Evolutionary conservation across 2,888 invertebrate species (phyloP), one percentile per base, ranked within the genome.

Genomic region (Ceratothoa steindachneri): DNA sequence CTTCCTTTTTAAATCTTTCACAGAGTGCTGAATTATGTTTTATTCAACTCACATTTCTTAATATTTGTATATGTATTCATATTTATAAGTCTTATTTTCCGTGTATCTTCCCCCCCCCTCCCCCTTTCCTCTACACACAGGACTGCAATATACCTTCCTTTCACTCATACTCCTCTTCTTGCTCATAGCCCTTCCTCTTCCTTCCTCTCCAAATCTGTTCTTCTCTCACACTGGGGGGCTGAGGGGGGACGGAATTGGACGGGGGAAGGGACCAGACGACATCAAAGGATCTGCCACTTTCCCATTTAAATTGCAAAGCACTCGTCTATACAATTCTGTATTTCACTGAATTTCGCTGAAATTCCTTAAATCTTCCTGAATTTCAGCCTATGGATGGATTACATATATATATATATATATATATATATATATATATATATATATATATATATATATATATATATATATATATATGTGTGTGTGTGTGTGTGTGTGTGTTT

Each of bases 371-470:
- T 60, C 60, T 60, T 60, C 19, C 60, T 24, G 60, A 60, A 24
- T 24, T 60, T 60, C 60, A 24, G 22, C 27, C 60, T 60, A 24
- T n/a, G 60, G 24, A 24, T 60, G 60, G 24, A 60, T 60, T 24
- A 9, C 30, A 67, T 30, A 67, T 67, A 30, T 67, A 67, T 30
- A 30, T 67, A 67, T 31, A 67, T 67, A 30, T 31, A 67, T 30
- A 30, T 29, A 30, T 67, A 30, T 30, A 30, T 30, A 67, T 67
- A 67, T 67, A 67, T 30, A 67, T 67, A 67, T 67, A 67, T 67
- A 67, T 67, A 67, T 67, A 67, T 67, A 67, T 67, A 67, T 67
- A 67, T 67, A 67, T 67, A 67, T 30, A 67, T 66, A 22, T 66
- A 66, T 66, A 66, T 66, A 66, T 65, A 65, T 65, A 7, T 7